phyloP scores from a whole-genome alignment of 1,140 invertebrate genomes.

The Apocrypta bakeri region DNA sequence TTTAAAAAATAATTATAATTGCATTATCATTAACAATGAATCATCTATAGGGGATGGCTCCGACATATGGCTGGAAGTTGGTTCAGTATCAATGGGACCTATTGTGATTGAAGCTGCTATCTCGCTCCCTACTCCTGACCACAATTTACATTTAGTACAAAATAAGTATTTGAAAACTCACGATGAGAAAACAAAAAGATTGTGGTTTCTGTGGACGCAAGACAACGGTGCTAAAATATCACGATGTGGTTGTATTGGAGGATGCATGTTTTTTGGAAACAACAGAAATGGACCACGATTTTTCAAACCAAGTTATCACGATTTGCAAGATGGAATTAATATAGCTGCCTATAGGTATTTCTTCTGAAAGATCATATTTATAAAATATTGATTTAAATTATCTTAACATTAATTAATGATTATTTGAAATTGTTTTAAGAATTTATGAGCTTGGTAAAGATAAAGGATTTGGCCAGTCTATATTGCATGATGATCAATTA shows the following conservation, averaged over 20 bases:
- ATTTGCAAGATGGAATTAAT: slow-evolving; percentile 88
- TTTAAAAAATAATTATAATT: background rate
- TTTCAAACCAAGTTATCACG: slow-evolving; percentile 88
- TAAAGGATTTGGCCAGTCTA: slow-evolving; percentile 94
- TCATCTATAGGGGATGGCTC: slow-evolving; percentile 69
- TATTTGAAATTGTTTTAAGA: slow-evolving; percentile 63
- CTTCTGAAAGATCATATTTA: background rate
- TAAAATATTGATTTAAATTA: background rate
- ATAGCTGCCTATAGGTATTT: slow-evolving; percentile 82
- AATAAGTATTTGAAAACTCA: slow-evolving; percentile 89
- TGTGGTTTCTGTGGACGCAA: slow-evolving; percentile 96
- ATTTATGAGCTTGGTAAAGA: slow-evolving; percentile 80
- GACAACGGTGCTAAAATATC: slow-evolving; percentile 77
- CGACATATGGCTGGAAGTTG: slow-evolving; percentile 94
- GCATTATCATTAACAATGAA: background rate
- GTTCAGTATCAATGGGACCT: slow-evolving; percentile 91
- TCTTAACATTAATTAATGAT: background rate
- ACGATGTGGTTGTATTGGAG: slow-evolving; percentile 97
- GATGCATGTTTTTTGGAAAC: slow-evolving; percentile 94
- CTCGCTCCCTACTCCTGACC: slow-evolving; percentile 83
- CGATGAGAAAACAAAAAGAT: slow-evolving; percentile 88
- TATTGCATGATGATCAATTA: slow-evolving; percentile 90
- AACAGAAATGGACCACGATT: slow-evolving; percentile 91
- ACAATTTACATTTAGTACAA: slow-evolving; percentile 85
- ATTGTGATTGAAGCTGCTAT: slow-evolving; percentile 94